Conservation (phyloP, 2,888 invertebrate genomes). For the Cephus pulcher region DNA sequence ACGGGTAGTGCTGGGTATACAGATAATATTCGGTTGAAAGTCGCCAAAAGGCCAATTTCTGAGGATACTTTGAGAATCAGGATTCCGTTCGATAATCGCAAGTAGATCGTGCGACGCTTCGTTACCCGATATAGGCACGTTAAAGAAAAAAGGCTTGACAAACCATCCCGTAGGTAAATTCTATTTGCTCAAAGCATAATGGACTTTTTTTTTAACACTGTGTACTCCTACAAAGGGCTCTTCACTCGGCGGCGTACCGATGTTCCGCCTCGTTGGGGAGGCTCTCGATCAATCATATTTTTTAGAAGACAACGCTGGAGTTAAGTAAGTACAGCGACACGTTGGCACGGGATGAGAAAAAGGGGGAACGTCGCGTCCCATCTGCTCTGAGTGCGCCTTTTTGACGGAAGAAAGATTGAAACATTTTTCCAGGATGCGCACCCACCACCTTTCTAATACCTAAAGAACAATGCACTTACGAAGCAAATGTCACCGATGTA, state of each 20-base stretch:
- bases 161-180: slow-evolving; percentile 39
- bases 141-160: slow-evolving; percentile 28
- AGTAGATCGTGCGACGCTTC: too few species aligned
- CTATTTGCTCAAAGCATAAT: slow-evolving; percentile 43
- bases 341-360: slow-evolving; percentile 21
- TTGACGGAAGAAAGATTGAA: neutral
- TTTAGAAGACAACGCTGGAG: slow-evolving; percentile 39
- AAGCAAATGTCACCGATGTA: too few species aligned
- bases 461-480: too few species aligned
- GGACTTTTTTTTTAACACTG: slow-evolving; percentile 39
- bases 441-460: neutral
- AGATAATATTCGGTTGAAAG: too few species aligned
- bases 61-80: too few species aligned
- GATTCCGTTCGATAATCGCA: too few species aligned
- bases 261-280: slow-evolving; percentile 20
- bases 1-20: too few species aligned
- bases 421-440: neutral
- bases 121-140: too few species aligned
- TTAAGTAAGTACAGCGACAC: slow-evolving; percentile 36
- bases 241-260: slow-evolving; percentile 24
- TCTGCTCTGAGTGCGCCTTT: slow-evolving; percentile 6
- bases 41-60: too few species aligned
- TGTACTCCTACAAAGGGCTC: slow-evolving; percentile 27
- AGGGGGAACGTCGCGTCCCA: slow-evolving; percentile 25
- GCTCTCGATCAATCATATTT: slow-evolving; percentile 42